phyloP scores from a whole-genome alignment of 2,113 vertebrate species.

The Atlantisia rogersi region DNA sequence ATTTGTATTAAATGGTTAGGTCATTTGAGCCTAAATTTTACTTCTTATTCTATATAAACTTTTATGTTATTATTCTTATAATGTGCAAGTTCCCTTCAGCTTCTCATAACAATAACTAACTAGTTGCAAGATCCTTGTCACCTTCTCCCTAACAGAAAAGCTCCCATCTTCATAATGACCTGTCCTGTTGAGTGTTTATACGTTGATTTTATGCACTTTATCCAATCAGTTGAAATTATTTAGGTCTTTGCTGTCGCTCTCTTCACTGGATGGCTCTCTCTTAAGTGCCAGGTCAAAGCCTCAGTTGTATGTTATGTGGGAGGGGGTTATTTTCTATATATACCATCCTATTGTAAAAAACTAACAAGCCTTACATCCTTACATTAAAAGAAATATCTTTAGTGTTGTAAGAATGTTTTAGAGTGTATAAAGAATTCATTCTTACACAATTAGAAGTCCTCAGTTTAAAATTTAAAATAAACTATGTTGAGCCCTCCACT shows the following conservation, averaged over 20 bases:
- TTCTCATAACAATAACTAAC: not conserved
- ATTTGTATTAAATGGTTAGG: not conserved
- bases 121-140: not conserved
- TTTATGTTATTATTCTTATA: not conserved
- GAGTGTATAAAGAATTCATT: not conserved
- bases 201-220: not conserved
- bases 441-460: not conserved
- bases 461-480: not conserved
- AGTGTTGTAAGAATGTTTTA: not conserved
- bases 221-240: not conserved
- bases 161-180: not conserved
- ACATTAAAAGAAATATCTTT: not conserved
- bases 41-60: not conserved
- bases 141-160: not conserved
- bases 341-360: not conserved
- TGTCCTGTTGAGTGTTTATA: not conserved
- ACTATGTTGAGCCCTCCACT: not conserved
- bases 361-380: not conserved
- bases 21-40: not conserved
- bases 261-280: not conserved
- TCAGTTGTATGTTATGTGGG: not conserved
- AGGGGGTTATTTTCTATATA: not conserved
- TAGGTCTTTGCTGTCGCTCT: not conserved
- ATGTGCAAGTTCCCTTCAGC: not conserved
- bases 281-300: not conserved